These are phyloP conservation scores for Hetaerina americana DNA, from an alignment of 1,140 invertebrate species.

Conservation along the genomic window DNA sequence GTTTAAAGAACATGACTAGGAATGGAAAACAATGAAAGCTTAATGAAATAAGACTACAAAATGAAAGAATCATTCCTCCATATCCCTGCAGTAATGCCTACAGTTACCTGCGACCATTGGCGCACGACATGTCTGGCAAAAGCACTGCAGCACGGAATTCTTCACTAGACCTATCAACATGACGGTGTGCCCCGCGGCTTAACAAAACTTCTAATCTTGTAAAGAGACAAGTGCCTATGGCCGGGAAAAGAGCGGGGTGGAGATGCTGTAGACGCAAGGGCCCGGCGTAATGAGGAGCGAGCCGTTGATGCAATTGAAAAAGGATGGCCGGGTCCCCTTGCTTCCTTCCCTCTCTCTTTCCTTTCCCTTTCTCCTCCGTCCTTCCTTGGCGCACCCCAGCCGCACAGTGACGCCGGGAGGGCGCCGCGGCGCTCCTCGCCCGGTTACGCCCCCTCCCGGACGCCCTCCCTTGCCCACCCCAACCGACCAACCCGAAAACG, in stretches of 20 bases:
- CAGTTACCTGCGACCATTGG: slow-evolving; percentile 40
- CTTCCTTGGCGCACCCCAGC: background rate
- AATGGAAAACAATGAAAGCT: no score
- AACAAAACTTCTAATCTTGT: background rate
- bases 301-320: no score
- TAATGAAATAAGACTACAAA: no score
- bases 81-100: background rate
- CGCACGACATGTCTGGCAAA: slow-evolving; percentile 76
- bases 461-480: no score
- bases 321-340: no score
- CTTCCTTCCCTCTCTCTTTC: no score
- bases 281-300: no score
- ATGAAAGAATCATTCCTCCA: background rate
- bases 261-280: background rate
- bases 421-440: background rate
- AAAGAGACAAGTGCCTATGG: no score
- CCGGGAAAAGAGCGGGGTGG: background rate
- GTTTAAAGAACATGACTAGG: no score
- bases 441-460: no score
- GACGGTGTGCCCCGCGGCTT: slow-evolving; percentile 23
- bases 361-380: background rate
- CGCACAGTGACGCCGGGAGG: background rate
- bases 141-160: slow-evolving; percentile 77
- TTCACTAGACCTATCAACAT: slow-evolving; percentile 75
- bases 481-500: no score